Evolutionary conservation across 2,113 vertebrate species (phyloP).

Genomic region (Chitala chitala): DNA sequence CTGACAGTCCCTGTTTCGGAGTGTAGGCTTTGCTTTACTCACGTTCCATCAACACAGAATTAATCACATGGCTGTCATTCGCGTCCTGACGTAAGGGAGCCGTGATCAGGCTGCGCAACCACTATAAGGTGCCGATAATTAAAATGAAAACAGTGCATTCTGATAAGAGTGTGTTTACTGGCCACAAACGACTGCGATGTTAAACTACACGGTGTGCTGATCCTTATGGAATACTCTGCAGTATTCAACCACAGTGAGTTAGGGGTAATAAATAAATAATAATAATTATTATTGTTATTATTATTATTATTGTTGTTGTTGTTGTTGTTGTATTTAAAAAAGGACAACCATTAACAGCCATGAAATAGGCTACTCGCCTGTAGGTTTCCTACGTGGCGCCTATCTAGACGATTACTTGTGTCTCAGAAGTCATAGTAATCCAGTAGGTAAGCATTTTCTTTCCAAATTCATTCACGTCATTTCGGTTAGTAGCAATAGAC

Average conservation of each 20-base stretch:
- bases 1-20: neutral
- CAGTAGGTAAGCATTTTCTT: neutral
- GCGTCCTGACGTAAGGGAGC: neutral
- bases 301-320: no score
- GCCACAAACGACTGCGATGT: neutral
- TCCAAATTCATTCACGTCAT: conserved; percentile 7
- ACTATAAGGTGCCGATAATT: neutral
- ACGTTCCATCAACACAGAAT: neutral
- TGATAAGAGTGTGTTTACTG: neutral
- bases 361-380: no score
- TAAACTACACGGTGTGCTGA: neutral
- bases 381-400: no score
- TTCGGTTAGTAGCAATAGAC: no score
- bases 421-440: no score
- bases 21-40: neutral
- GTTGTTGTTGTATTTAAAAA: no score
- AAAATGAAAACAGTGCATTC: neutral
- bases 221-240: no score
- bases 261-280: no score
- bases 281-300: no score
- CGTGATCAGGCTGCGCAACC: neutral
- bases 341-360: no score
- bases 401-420: no score
- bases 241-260: no score
- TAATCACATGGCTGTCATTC: neutral